Evolutionary conservation across 2,888 invertebrate species (phyloP).

Genomic region (Ditylenchus weischeri): DNA sequence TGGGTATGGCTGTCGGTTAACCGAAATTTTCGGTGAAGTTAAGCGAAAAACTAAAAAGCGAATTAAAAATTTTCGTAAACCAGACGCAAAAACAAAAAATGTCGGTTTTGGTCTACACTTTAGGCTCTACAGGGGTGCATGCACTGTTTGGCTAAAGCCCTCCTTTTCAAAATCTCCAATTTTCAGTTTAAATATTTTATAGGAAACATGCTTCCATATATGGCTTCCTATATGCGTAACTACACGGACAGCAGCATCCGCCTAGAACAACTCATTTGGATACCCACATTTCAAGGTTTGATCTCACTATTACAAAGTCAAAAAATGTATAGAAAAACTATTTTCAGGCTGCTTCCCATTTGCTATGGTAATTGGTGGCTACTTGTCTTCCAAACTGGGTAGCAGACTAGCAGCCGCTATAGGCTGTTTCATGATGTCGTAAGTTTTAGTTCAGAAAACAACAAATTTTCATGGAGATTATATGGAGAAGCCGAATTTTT

Average conservation of each 20-base stretch:
- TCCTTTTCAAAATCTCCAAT: too few species aligned
- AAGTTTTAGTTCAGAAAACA: slow-evolving; percentile 15
- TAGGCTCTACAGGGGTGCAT: too few species aligned
- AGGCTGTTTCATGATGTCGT: slow-evolving; percentile 53
- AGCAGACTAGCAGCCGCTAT: slow-evolving; percentile 49
- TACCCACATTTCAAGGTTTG: slow-evolving; percentile 54
- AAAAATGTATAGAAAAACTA: slow-evolving; percentile 8
- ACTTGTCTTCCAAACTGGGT: slow-evolving; percentile 40
- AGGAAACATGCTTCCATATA: slow-evolving; percentile 58
- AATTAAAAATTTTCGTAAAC: too few species aligned
- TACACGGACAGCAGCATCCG: slow-evolving; percentile 49
- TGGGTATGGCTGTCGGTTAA: too few species aligned
- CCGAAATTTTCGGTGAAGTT: too few species aligned
- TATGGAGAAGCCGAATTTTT: neutral
- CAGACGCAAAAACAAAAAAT: too few species aligned
- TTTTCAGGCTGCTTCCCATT: slow-evolving; percentile 55
- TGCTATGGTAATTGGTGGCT: slow-evolving; percentile 57
- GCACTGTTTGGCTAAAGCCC: too few species aligned
- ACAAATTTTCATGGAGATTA: neutral
- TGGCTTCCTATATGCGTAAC: slow-evolving; percentile 57
- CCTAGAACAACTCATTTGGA: slow-evolving; percentile 56
- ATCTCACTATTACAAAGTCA: neutral
- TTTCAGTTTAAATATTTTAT: slow-evolving; percentile 9
- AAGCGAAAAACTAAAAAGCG: too few species aligned
- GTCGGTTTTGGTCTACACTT: too few species aligned